Evolutionary conservation across 2,888 invertebrate genomes (phyloP), one percentile per base, ranked within the genome.

Genomic region (Diarsia dahlii): DNA sequence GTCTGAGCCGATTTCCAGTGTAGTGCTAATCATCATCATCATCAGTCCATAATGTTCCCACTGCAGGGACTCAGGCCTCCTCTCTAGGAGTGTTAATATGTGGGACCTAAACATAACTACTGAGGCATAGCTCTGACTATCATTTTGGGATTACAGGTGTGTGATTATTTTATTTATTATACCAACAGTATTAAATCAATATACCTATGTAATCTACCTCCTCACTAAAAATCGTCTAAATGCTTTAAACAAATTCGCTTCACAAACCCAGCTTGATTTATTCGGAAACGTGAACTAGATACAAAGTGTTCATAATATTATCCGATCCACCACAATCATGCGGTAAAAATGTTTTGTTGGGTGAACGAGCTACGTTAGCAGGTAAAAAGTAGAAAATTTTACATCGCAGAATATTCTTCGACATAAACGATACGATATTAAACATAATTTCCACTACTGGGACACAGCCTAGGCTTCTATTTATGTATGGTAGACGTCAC

Each of bases 271-370:
- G 76, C 67, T 84, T 84, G 83, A 87, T 88, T 88, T 87, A 89
- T 89, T 79, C 71, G 62, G 58, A 78, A 84, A 88, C 88, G 87
- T 87, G 89, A 79, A 87, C 83, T 77, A 76, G 73, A 74, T 87
- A 85, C 77, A 77, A 67, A 85, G 56, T 66, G 56, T 64, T 69
- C 73, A 74, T 64, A 70, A 64, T 58, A 63, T 39, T 45, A 58
- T 69, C 48, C 48, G 13, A 48, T 65, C 50, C 20, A 50, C 34
- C 67, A 64, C 68, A 74, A 52, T 60, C 52, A 39, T 54, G 65
- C 28, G 46, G 52, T 60, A 58, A 65, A 64, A 58, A 68, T 58
- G 13, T 48, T 69, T 74, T 39, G 48, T 54, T 74, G 6, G 10
- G 18, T 65, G 18, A 65, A 66, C 56, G 28, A 73, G 66, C 52